phyloP scores from a whole-genome alignment of 2,113 vertebrate species.

The Sus scrofa region T2T-Sscrofa CM000813.6:1563001-1563500 shows the following conservation, averaged over 20 bases:
- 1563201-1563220: not conserved
- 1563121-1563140: not conserved
- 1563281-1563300: rapidly evolving
- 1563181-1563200: not conserved
- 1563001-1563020: not conserved
- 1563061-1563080: not conserved
- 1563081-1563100: not conserved
- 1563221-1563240: not conserved
- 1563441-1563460: rapidly evolving
- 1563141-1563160: not conserved
- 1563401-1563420: rapidly evolving
- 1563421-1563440: rapidly evolving
- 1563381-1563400: rapidly evolving
- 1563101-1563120: rapidly evolving
- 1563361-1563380: rapidly evolving
- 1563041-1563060: not conserved
- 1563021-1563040: not conserved
- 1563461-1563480: rapidly evolving
- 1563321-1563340: rapidly evolving
- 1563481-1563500: rapidly evolving
- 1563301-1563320: rapidly evolving
- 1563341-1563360: rapidly evolving
- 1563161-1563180: rapidly evolving
- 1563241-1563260: not conserved
- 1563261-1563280: no score